Conservation (phyloP, 2,113 vertebrate species). For the Sebastes schlegelii region DNA sequence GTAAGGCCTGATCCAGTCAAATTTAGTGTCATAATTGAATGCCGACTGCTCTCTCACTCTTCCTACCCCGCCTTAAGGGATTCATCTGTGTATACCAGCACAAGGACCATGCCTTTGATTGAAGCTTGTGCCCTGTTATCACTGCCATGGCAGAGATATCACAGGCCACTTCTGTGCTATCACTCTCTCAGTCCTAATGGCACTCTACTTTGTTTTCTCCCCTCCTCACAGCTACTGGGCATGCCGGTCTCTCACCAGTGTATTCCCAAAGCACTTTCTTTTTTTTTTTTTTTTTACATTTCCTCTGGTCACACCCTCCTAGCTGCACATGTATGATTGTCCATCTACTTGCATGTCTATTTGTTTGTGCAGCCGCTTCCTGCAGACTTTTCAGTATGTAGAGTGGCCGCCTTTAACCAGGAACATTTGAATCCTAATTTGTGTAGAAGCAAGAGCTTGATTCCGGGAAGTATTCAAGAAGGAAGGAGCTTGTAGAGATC, state of each 20-base stretch:
- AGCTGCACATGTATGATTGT: not conserved
- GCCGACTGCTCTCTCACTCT: not conserved
- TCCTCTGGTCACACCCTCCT: conserved; percentile 7
- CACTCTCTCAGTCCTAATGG: not conserved
- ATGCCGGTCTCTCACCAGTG: not conserved
- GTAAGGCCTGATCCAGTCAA: not conserved
- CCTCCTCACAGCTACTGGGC: not conserved
- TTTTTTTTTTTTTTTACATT: conserved; percentile 34
- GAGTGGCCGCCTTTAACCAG: not conserved
- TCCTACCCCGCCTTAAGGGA: not conserved
- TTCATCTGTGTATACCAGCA: conserved; percentile 10
- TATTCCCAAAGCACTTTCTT: not conserved
- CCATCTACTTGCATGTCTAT: not conserved
- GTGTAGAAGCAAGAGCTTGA: not conserved
- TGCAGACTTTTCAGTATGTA: not conserved
- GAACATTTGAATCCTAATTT: conserved; percentile 39
- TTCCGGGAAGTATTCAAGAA: not conserved
- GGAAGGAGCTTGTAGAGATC: conserved; percentile 23
- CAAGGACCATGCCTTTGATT: conserved; percentile 16
- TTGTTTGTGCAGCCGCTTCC: conserved; percentile 39
- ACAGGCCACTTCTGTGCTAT: not conserved
- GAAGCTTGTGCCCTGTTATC: conserved; percentile 6
- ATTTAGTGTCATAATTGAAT: conserved; percentile 1
- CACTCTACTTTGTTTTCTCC: not conserved
- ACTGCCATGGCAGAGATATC: conserved; percentile 2